phyloP scores from a whole-genome alignment of 2,113 vertebrate genomes.

The Arizona elegans region DNA sequence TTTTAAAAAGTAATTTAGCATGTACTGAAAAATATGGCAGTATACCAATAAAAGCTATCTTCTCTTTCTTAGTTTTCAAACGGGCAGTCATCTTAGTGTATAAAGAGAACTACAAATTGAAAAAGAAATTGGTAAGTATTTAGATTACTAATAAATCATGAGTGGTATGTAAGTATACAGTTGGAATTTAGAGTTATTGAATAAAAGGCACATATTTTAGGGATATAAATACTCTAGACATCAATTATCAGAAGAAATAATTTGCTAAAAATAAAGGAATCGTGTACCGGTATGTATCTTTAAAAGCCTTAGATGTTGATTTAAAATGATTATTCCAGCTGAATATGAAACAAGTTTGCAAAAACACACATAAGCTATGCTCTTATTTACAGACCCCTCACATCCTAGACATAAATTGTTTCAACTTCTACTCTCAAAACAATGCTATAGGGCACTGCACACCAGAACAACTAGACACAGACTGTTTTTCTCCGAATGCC shows the following conservation, averaged over 20 bases:
- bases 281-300: background rate
- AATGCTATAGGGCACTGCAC: too few relatives aligned
- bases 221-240: background rate
- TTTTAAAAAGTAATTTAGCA: background rate
- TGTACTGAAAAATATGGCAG: background rate
- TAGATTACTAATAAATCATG: background rate
- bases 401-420: too few relatives aligned
- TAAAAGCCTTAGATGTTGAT: background rate
- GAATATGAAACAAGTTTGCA: background rate
- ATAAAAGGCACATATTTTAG: background rate
- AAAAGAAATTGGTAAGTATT: conserved; percentile 89
- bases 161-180: background rate
- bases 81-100: conserved; percentile 94
- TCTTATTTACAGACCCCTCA: too few relatives aligned
- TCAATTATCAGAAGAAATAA: background rate
- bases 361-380: background rate
- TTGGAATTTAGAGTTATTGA: background rate
- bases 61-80: conserved; percentile 86
- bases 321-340: background rate
- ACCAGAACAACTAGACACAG: too few relatives aligned
- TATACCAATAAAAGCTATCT: conserved; percentile 34
- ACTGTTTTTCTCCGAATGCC: too few relatives aligned
- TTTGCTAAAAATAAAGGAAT: background rate
- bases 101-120: conserved; percentile 92
- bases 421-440: too few relatives aligned